phyloP scores from a whole-genome alignment of 2,888 invertebrate species.

The Dicycla oo region DNA sequence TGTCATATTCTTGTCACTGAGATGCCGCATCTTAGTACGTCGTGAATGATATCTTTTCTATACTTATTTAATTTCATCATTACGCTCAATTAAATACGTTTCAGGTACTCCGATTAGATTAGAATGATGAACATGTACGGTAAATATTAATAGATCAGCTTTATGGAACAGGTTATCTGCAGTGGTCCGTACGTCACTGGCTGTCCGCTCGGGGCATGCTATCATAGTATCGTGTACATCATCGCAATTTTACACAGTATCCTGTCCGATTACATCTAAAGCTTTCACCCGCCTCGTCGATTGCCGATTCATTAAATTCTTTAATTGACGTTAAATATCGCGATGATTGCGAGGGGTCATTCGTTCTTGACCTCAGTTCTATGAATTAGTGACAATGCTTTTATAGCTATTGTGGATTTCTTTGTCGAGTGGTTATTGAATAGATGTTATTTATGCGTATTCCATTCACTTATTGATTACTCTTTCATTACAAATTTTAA shows the following conservation, averaged over 20 bases:
- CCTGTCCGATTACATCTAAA: conserved; percentile 79
- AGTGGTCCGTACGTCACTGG: conserved; percentile 68
- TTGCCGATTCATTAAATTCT: conserved; percentile 84
- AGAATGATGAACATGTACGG: conserved; percentile 65
- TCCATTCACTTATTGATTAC: conserved; percentile 48
- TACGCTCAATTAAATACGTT: conserved; percentile 70
- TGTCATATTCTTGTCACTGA: conserved; percentile 82
- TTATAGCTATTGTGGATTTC: conserved; percentile 63
- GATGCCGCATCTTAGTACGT: conserved; percentile 70
- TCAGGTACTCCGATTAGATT: conserved; percentile 68
- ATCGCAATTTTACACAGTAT: conserved; percentile 75
- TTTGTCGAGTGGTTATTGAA: conserved; percentile 55
- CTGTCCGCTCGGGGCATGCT: conserved; percentile 63
- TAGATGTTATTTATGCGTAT: conserved; percentile 37
- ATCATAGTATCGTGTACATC: conserved; percentile 63
- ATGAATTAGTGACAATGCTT: conserved; percentile 80
- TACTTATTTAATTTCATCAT: conserved; percentile 71
- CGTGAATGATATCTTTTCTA: conserved; percentile 61
- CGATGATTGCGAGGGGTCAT: conserved; percentile 78
- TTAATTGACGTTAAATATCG: conserved; percentile 85
- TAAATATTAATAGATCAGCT: conserved; percentile 68
- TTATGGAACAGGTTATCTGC: conserved; percentile 67
- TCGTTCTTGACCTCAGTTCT: conserved; percentile 81
- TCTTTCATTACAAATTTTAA: conserved; percentile 36
- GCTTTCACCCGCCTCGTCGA: conserved; percentile 83